phyloP scores from a whole-genome alignment of 1,140 invertebrate species.

The Zaprionus capensis region DNA sequence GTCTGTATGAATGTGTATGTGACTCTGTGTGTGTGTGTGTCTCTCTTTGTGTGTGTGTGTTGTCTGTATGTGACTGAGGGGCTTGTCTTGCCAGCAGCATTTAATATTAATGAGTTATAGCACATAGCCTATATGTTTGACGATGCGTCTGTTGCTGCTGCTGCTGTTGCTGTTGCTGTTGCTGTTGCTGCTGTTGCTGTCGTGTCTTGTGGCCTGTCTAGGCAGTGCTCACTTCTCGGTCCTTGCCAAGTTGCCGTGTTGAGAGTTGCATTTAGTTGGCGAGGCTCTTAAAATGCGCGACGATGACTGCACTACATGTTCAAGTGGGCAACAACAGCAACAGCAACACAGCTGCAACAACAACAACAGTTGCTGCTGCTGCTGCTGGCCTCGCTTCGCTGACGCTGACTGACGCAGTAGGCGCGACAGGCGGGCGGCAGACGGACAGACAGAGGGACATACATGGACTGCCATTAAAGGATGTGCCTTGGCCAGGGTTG shows the following conservation, averaged over 20 bases:
- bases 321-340: slow-evolving; percentile 65
- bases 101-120: slow-evolving; percentile 83
- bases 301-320: slow-evolving; percentile 76
- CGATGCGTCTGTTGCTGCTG: slow-evolving; percentile 70
- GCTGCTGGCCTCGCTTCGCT: slow-evolving; percentile 43
- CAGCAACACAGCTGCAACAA: slow-evolving; percentile 18
- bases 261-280: slow-evolving; percentile 78
- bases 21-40: background rate
- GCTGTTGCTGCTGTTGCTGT: slow-evolving; percentile 46
- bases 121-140: slow-evolving; percentile 82
- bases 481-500: slow-evolving; percentile 54
- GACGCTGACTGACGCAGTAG: slow-evolving; percentile 43
- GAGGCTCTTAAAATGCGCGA: slow-evolving; percentile 65
- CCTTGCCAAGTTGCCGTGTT: slow-evolving; percentile 59
- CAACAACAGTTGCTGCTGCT: slow-evolving; percentile 20
- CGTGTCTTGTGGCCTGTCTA: slow-evolving; percentile 57
- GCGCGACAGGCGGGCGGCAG: slow-evolving; percentile 43
- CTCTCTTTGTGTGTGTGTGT: slow-evolving; percentile 19
- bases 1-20: background rate
- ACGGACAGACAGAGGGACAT: slow-evolving; percentile 19
- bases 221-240: slow-evolving; percentile 50
- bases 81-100: slow-evolving; percentile 77
- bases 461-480: slow-evolving; percentile 70
- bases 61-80: slow-evolving; percentile 51
- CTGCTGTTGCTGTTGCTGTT: slow-evolving; percentile 31